Evolutionary conservation across 2,888 invertebrate species (phyloP).

Genomic region (Ptychoptera albimana): DNA sequence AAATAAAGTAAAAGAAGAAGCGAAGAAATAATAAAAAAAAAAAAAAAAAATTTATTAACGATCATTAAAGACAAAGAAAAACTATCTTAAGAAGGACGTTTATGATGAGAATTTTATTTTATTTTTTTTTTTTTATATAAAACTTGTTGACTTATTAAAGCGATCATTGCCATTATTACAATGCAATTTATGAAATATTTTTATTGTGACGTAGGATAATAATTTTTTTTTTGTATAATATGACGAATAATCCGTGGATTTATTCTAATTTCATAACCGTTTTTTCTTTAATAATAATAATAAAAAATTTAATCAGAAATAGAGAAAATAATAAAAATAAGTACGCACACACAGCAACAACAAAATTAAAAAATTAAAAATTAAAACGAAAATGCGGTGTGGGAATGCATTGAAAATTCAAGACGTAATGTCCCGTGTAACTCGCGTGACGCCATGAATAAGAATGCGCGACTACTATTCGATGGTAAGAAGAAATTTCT

Average conservation of each 20-base stretch:
- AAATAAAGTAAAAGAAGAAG: background rate
- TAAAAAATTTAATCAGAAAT: background rate
- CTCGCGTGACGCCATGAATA: slow-evolving; percentile 12
- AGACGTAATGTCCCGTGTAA: slow-evolving; percentile 14
- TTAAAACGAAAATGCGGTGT: slow-evolving; percentile 8
- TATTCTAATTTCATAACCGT: background rate
- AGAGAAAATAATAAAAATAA: background rate
- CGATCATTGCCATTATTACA: no score
- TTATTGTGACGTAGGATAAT: no score
- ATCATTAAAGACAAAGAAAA: background rate
- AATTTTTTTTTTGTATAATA: no score
- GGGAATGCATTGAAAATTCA: slow-evolving; percentile 16
- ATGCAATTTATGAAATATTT: no score
- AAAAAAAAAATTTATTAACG: slow-evolving; percentile 1
- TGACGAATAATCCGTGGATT: no score
- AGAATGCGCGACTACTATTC: slow-evolving; percentile 6
- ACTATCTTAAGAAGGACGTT: no score
- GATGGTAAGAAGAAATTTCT: no score
- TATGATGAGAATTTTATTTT: no score
- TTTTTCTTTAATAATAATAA: background rate
- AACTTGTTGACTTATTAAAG: no score
- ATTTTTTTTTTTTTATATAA: no score
- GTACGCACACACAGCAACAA: background rate
- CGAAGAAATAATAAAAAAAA: background rate
- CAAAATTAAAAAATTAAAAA: slow-evolving; percentile 4